Evolutionary conservation across 2,797 vertebrate genomes (phyloP), one percentile per base, ranked within the genome.

Genomic region (Chromobotia macracanthus): DNA sequence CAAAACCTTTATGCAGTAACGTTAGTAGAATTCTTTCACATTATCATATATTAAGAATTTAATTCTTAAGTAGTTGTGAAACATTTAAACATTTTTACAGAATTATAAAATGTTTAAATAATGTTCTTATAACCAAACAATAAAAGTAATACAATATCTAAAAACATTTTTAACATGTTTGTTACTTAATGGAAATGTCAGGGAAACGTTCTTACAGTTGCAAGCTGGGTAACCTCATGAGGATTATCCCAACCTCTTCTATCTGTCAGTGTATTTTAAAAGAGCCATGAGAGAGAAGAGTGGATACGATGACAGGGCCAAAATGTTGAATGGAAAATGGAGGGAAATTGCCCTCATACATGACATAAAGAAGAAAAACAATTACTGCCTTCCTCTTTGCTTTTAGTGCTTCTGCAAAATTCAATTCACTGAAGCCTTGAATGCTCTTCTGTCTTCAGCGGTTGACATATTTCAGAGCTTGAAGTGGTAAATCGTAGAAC

Each of bases 401-500:
- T 58, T 58, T 46, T 48, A 58, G 38, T 35, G 51, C 74, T 58
- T 16, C 48, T 41, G 10, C 16, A 44, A 55, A 31, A 25, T 66
- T 67, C 67, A 55, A 73, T 48, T 55, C 60, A 8, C 10, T 31
- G 44, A 56, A 66, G 28, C 28, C 46, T 50, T 21, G 21, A 77
- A 69, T 7, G 51, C 35, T 68, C 18, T 68, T 13, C 23, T 31
- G 53, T 51, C 70, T 73, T 8, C 44, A 63, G 38, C 63, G 58
- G 28, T 58, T 82, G 63, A 68, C 48, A 56, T 9, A 55, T 69
- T 64, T 66, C 69, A 60, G 21, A 12, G 1, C 64, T n/a, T 53
- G 9, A 35, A 76, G 73, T 56, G 61, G 50, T 69, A 51, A 82
- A 67, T 72, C 63, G 67, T 41, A 38, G 12, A 69, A 69, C 28